A percentile compares a stretch with the other conserved stretches of the same genome.
phyloP scores from a whole-genome alignment of 23 tunicate genomes.

The Pegea sp. region DNA sequence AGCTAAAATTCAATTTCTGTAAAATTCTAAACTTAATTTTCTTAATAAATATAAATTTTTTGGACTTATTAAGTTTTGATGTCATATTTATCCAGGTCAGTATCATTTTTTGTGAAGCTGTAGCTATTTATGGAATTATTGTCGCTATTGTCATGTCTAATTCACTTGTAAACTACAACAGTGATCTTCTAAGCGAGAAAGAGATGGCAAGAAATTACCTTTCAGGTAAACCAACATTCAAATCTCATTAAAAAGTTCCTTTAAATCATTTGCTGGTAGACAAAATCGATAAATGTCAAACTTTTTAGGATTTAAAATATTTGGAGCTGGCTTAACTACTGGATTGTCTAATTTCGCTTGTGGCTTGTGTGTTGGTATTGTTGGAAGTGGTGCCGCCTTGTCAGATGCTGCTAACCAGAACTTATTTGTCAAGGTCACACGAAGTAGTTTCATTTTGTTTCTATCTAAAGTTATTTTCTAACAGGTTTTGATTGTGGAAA shows the following conservation, averaged over 20 bases:
- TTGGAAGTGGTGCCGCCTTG: constrained; percentile 93
- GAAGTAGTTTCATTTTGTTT: not conserved
- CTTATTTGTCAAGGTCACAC: constrained; percentile 72
- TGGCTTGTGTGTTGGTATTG: constrained; percentile 96
- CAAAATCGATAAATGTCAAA: not conserved
- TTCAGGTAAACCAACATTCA: too few species aligned
- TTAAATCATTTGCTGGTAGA: too few species aligned
- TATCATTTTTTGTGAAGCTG: constrained; percentile 99
- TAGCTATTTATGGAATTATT: constrained; percentile 96
- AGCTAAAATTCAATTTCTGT: too few species aligned
- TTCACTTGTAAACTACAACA: constrained; percentile 10
- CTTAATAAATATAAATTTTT: too few species aligned
- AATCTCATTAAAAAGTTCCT: too few species aligned
- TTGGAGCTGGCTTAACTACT: constrained; percentile 89
- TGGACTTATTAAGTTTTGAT: too few species aligned
- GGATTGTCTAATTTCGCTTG: constrained; percentile 90
- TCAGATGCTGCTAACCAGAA: constrained; percentile 95
- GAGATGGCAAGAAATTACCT: constrained; percentile 34
- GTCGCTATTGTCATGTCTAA: constrained; percentile 87
- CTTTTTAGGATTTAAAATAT: constrained; percentile 43
- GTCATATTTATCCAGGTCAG: constrained; percentile 76
- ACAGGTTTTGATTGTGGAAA: constrained; percentile 91
- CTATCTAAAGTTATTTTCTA: not conserved
- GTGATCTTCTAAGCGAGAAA: constrained; percentile 13
- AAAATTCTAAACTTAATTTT: too few species aligned